A percentile compares a stretch with the other conserved stretches of the same genome.
Conservation (phyloP, 1,140 invertebrate genomes). For the Drosophila bipectinata region DNA sequence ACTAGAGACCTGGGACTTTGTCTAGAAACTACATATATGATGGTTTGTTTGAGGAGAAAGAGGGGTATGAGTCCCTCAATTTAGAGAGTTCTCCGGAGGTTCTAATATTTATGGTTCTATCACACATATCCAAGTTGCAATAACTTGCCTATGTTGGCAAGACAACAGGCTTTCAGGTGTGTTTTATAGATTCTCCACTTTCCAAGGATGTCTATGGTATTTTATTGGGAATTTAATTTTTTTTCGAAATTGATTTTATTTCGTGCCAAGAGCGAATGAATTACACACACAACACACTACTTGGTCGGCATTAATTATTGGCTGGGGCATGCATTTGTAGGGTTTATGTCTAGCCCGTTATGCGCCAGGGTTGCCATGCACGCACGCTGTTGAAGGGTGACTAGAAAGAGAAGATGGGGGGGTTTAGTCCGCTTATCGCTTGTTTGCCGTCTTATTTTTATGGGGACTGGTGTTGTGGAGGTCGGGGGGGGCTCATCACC, state of each 20-base stretch:
- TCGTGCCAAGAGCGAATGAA: slow-evolving; percentile 67
- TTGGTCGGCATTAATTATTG: slow-evolving; percentile 43
- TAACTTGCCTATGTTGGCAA: too few species aligned
- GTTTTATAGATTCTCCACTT: too few species aligned
- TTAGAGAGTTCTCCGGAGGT: too few species aligned
- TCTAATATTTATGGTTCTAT: too few species aligned
- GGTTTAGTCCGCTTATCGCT: slow-evolving; percentile 59
- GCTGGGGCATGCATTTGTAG: slow-evolving; percentile 62
- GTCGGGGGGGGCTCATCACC: slow-evolving; percentile 11
- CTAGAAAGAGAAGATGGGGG: slow-evolving; percentile 2
- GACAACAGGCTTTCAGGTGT: too few species aligned
- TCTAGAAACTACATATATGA: too few species aligned
- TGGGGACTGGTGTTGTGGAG: slow-evolving; percentile 41
- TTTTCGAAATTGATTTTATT: slow-evolving; percentile 56
- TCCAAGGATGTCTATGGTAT: too few species aligned
- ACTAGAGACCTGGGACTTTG: too few species aligned
- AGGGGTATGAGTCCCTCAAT: too few species aligned
- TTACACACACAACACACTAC: slow-evolving; percentile 23
- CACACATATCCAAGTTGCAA: too few species aligned
- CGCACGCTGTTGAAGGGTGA: slow-evolving; percentile 26
- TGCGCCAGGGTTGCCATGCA: slow-evolving; percentile 73
- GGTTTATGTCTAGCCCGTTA: slow-evolving; percentile 56
- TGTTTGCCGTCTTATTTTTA: slow-evolving; percentile 80
- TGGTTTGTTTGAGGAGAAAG: too few species aligned
- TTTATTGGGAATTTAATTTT: too few species aligned